A percentile compares a stretch with the other conserved stretches of the same genome.
phyloP scores from a whole-genome alignment of 2,797 vertebrate species.

The Lutjanus campechanus region DNA sequence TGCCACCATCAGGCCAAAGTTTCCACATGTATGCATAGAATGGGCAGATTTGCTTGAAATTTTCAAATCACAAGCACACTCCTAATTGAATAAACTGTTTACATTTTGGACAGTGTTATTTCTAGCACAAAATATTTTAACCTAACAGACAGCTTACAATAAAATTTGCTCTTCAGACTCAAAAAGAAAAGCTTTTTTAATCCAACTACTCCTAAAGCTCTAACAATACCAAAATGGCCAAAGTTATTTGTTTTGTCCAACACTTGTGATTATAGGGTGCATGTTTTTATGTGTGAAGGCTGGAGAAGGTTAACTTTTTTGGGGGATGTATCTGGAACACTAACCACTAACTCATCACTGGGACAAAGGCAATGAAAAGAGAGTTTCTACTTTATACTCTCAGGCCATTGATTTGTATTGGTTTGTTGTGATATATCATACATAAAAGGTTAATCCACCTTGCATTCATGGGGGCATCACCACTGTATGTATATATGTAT shows the following conservation, averaged over 20 bases:
- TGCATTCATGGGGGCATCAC: conserved; percentile 88
- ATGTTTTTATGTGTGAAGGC: background rate
- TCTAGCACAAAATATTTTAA: background rate
- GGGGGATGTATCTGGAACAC: background rate
- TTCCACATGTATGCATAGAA: background rate
- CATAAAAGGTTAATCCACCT: conserved; percentile 82
- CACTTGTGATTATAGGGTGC: background rate
- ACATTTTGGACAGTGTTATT: background rate
- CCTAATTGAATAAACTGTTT: background rate
- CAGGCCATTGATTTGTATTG: conserved; percentile 78
- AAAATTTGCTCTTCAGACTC: background rate
- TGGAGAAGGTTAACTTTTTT: background rate
- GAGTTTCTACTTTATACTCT: conserved; percentile 32
- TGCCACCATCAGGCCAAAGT: conserved; percentile 2
- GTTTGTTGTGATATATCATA: conserved; percentile 78
- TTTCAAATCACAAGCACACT: background rate
- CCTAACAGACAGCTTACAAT: background rate
- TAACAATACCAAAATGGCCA: background rate
- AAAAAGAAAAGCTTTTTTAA: background rate
- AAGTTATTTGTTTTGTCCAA: conserved; percentile 13
- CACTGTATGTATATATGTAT: conserved; percentile 92
- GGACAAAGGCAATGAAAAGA: conserved; percentile 24
- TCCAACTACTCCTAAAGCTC: background rate
- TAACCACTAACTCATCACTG: background rate
- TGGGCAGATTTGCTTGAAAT: background rate